These are phyloP conservation scores for Rhynchonema sp. DNA, from an alignment of 2,888 invertebrate genomes.

Conservation along the genomic window DNA sequence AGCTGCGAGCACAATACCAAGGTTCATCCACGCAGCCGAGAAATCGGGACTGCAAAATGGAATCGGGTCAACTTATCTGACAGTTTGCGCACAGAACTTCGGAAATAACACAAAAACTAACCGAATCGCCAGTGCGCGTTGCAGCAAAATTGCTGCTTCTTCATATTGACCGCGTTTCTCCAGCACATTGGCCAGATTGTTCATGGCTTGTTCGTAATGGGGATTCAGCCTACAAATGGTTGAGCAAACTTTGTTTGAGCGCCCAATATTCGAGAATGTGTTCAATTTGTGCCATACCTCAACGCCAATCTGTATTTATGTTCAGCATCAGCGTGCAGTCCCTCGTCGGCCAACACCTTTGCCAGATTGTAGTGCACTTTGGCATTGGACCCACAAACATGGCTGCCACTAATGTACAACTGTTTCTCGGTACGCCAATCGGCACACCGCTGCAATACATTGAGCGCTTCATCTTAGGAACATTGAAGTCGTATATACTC, in stretches of 20 bases:
- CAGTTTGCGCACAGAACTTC: background rate
- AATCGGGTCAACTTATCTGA: too few relatives aligned
- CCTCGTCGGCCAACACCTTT: conserved; percentile 58
- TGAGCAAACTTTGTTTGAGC: too few relatives aligned
- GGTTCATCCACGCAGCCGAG: conserved; percentile 93
- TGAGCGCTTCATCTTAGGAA: too few relatives aligned
- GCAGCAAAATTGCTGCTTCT: conserved; percentile 54
- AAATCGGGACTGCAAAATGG: conserved; percentile 48
- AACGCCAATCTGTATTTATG: conserved; percentile 42
- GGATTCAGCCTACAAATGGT: conserved; percentile 45
- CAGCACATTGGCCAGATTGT: conserved; percentile 68
- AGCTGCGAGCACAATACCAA: conserved; percentile 52
- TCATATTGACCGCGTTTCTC: conserved; percentile 46
- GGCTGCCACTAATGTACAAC: conserved; percentile 58
- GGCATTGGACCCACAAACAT: conserved; percentile 77
- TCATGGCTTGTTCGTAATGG: conserved; percentile 73
- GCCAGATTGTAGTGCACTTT: conserved; percentile 75
- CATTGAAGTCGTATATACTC: too few relatives aligned
- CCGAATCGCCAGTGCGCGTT: conserved; percentile 52
- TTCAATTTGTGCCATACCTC: conserved; percentile 8
- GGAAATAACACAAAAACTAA: conserved; percentile 28
- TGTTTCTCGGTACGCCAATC: conserved; percentile 13
- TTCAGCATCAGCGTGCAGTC: conserved; percentile 48
- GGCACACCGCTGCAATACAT: conserved; percentile 12
- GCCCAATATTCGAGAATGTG: too few relatives aligned